Evolutionary conservation across 2,797 vertebrate species (phyloP), one percentile per base, ranked within the genome.

Genomic region (Ammospiza maritima): DNA sequence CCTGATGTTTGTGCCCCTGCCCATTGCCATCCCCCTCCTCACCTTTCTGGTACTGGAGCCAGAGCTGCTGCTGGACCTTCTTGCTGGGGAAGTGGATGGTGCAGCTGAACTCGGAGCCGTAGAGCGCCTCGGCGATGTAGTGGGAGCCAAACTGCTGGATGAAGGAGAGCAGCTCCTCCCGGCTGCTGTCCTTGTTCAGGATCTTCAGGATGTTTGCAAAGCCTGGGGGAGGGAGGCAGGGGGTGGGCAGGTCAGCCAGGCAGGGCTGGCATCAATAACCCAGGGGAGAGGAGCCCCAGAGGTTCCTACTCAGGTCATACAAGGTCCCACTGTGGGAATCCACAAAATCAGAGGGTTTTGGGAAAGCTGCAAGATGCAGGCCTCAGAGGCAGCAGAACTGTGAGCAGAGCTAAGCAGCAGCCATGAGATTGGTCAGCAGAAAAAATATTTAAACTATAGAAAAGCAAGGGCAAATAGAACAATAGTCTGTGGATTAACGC

Each of bases 1-100:
- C n/a, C 16, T 0, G 3, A 34, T 20, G 10, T 34, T 48, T 53
- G 47, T 47, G 23, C 27, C 72, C 36, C 44, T 42, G 54, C 73
- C 73, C 21, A 0, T 13, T 60, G 42, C 48, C 12, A 0, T 3
- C 1, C 1, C 21, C 4, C 65, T 29, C 25, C 98, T 98, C 97
- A 99, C 99, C 99, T 99, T 99, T 99, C 98, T 99, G 99, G 92
- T 99, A 99, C 98, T 99, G 99, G 42, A 99, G 98, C 99, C 99
- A 99, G 70, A 99, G 98, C 97, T 99, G 99, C 98, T 99, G 99
- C 98, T 99, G 99, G 47, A 99, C 98, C 97, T 99, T 99, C 98
- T 99, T 99, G 98, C 98, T 99, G 97, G 99, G 99, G 94, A 99
- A 99, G 97, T 98, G 99, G 97, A 99, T 99, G 97, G 97, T 98